Percentiles rank a stretch among this genome's conserved stretches.
These are phyloP conservation scores for Rhopalosiphum maidis DNA, from an alignment of 1,140 invertebrate species.

Conservation along the genomic window DNA sequence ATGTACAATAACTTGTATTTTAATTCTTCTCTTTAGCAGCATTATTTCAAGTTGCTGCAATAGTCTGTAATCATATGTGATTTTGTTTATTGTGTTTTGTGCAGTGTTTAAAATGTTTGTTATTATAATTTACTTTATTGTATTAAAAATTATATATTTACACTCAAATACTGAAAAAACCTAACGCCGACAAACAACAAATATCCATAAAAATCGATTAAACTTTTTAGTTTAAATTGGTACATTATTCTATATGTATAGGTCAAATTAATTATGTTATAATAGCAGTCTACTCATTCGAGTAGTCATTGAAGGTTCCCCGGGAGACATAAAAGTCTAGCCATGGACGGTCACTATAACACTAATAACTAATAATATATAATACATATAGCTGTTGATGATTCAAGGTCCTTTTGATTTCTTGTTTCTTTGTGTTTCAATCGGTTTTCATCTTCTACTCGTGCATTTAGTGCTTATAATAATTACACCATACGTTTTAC, in stretches of 20 bases:
- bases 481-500: neutral
- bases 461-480: neutral
- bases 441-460: slow-evolving; percentile 12
- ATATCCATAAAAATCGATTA: neutral
- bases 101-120: neutral
- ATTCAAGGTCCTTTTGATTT: slow-evolving; percentile 35
- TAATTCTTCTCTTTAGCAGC: neutral
- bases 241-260: neutral
- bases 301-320: slow-evolving; percentile 2
- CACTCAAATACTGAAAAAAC: neutral
- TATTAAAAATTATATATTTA: neutral
- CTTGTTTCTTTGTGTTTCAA: slow-evolving; percentile 1
- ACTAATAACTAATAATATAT: neutral
- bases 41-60: neutral
- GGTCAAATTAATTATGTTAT: neutral
- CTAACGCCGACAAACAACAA: neutral
- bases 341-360: slow-evolving; percentile 3
- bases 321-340: neutral
- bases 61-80: neutral
- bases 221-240: neutral
- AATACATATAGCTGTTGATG: neutral
- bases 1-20: neutral
- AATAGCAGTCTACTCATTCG: neutral
- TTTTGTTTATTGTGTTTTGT: neutral
- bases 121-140: neutral